A percentile compares a stretch with the other conserved stretches of the same genome.
These are phyloP conservation scores for Nezara viridula DNA, from an alignment of 2,888 invertebrate genomes.

Conservation along the genomic window DNA sequence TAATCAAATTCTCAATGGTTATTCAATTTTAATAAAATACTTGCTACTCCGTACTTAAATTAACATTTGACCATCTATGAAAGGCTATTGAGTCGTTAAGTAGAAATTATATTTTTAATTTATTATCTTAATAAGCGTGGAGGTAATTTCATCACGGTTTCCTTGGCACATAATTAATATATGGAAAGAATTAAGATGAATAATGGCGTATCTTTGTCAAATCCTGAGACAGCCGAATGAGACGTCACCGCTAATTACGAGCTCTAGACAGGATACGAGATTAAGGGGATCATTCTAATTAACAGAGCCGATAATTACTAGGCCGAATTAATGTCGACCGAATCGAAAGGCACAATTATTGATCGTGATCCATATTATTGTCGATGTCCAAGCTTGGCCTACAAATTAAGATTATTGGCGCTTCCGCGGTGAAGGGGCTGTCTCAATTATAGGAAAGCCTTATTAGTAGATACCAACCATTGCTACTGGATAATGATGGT, in stretches of 20 bases:
- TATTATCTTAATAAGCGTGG: background rate
- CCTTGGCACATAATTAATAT: background rate
- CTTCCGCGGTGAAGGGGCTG: background rate
- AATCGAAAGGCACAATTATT: background rate
- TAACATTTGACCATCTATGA: too few relatives aligned
- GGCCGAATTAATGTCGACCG: background rate
- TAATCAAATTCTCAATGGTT: too few relatives aligned
- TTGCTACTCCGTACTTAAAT: too few relatives aligned
- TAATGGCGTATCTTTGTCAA: constrained; percentile 9
- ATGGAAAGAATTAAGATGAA: background rate
- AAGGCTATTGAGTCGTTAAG: background rate
- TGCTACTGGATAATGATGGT: background rate
- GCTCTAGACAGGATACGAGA: background rate
- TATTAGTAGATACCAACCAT: background rate
- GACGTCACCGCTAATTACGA: background rate
- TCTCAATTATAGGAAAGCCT: background rate
- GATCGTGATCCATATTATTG: background rate
- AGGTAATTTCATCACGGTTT: background rate
- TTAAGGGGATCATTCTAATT: background rate
- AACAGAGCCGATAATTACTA: background rate
- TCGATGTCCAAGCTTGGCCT: background rate
- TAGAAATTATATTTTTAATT: background rate
- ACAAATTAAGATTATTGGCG: background rate
- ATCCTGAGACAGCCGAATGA: background rate
- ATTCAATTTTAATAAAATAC: too few relatives aligned